Base-by-base conservation (phyloP, 2,888 invertebrate genomes). In the Pseudoips prasinana region DNA sequence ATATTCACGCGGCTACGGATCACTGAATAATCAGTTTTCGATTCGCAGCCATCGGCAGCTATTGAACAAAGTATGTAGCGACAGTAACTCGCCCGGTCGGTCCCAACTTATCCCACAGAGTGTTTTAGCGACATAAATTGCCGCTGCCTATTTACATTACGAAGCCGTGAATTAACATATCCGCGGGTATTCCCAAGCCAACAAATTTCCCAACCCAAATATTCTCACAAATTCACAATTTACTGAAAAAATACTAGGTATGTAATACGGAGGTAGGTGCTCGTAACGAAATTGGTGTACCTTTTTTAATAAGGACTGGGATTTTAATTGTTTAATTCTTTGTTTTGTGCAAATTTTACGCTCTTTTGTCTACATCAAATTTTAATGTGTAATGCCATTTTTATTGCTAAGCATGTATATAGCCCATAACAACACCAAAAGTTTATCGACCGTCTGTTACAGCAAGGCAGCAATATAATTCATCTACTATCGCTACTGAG, bases 81-180 rank as follows among this genome's bases (percentile, higher is more conserved):
- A 29, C 40, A 10, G 18, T 4, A n/a, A 18, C 20, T 29, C 17
- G 30, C 31, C 37, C 55, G 38, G 37, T 25, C 57, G 39, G 56
- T 45, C 61, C 73, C 61, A 50, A 64, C 60, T 62, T 71, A 72
- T 78, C 72, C 77, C 73, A 39, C 64, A 59, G 73, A 76, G 73
- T 76, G 67, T 76, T 79, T 72, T 72, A 75, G 73, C 73, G 79
- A 82, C 80, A 84, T 83, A 84, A 82, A 83, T 82, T 80, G 73
- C 73, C 64, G 58, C 64, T 60, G 65, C 73, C 74, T 78, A 79
- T 85, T 83, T 85, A 81, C 82, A 84, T 82, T 82, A 74, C 64
- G 63, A 49, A 64, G 70, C 65, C 72, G 68, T 64, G 73, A 78
- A 84, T 85, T 85, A 84, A 82, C 85, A 85, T 84, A 85, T 75